These are phyloP conservation scores for Caenorhabditis sp. DNA, from an alignment of 2,888 invertebrate genomes.

Conservation along the genomic window DNA sequence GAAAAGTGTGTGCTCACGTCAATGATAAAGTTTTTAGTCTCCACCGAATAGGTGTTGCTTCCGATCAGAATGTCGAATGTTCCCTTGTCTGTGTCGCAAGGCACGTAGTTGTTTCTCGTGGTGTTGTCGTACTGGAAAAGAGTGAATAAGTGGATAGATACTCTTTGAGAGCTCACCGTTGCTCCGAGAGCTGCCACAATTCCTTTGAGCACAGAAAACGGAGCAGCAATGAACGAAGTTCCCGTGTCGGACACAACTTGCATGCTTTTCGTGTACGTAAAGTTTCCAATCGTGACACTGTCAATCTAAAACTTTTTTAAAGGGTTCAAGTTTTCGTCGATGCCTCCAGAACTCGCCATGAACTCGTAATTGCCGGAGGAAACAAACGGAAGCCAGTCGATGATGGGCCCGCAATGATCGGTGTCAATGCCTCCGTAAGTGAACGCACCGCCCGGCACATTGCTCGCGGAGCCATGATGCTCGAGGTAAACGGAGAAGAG, in stretches of 20 bases:
- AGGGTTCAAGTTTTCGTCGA: not conserved
- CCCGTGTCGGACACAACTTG: slow-evolving; percentile 38
- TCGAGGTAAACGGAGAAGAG: slow-evolving; percentile 39
- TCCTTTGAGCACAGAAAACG: slow-evolving; percentile 19
- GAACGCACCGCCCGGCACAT: slow-evolving; percentile 31
- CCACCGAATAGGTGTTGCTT: slow-evolving; percentile 47
- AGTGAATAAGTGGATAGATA: not conserved
- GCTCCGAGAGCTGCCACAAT: slow-evolving; percentile 20
- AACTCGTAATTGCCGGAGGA: slow-evolving; percentile 21
- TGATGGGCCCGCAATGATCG: slow-evolving; percentile 22
- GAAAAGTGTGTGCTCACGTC: no score
- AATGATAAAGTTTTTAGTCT: slow-evolving; percentile 43
- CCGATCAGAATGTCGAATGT: slow-evolving; percentile 56
- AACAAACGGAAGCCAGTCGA: slow-evolving; percentile 38
- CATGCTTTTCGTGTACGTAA: slow-evolving; percentile 6
- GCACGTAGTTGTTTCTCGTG: slow-evolving; percentile 47
- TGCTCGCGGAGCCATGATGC: slow-evolving; percentile 10
- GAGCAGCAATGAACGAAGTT: slow-evolving; percentile 23
- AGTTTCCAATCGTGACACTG: slow-evolving; percentile 15
- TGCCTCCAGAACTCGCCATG: slow-evolving; percentile 1
- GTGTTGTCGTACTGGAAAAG: slow-evolving; percentile 25
- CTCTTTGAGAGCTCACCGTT: not conserved
- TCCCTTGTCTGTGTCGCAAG: slow-evolving; percentile 46
- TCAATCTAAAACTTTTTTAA: slow-evolving; percentile 7
- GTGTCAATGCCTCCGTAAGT: slow-evolving; percentile 38